phyloP scores from a whole-genome alignment of 2,888 invertebrate genomes.

The Mechanitis mazaeus region DNA sequence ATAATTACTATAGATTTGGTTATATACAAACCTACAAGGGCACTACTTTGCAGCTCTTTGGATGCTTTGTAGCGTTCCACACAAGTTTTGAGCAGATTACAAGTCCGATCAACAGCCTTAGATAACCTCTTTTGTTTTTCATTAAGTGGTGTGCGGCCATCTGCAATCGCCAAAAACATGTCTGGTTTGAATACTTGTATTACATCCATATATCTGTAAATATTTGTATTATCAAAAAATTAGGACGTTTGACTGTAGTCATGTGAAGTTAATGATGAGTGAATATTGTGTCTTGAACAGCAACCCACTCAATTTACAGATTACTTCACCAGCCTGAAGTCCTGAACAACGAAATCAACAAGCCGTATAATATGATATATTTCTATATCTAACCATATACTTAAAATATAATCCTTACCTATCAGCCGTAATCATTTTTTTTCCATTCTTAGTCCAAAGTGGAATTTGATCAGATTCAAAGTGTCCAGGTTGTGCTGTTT shows the following conservation, averaged over 20 bases:
- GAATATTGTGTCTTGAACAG: too few relatives aligned
- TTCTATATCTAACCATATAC: too few relatives aligned
- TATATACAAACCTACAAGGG: slow-evolving; percentile 50
- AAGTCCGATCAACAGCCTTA: slow-evolving; percentile 84
- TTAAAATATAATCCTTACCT: slow-evolving; percentile 50
- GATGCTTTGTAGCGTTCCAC: slow-evolving; percentile 79
- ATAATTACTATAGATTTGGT: too few relatives aligned
- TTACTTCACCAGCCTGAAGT: too few relatives aligned
- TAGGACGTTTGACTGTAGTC: neutral
- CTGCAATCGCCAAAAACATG: slow-evolving; percentile 87
- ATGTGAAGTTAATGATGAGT: too few relatives aligned
- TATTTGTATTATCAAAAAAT: slow-evolving; percentile 12
- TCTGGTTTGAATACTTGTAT: slow-evolving; percentile 88
- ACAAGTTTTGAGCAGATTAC: slow-evolving; percentile 81
- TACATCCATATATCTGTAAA: slow-evolving; percentile 82
- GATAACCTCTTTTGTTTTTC: slow-evolving; percentile 82
- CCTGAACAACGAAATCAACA: too few relatives aligned
- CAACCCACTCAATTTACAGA: too few relatives aligned
- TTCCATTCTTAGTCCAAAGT: slow-evolving; percentile 87
- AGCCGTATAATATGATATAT: too few relatives aligned
- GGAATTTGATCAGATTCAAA: slow-evolving; percentile 84
- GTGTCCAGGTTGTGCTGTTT: slow-evolving; percentile 80
- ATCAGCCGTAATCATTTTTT: slow-evolving; percentile 79
- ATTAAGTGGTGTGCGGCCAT: slow-evolving; percentile 81
- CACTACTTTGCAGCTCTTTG: slow-evolving; percentile 52